Conservation (phyloP, 2,113 vertebrate species). For the Damaliscus lunatus region DNA sequence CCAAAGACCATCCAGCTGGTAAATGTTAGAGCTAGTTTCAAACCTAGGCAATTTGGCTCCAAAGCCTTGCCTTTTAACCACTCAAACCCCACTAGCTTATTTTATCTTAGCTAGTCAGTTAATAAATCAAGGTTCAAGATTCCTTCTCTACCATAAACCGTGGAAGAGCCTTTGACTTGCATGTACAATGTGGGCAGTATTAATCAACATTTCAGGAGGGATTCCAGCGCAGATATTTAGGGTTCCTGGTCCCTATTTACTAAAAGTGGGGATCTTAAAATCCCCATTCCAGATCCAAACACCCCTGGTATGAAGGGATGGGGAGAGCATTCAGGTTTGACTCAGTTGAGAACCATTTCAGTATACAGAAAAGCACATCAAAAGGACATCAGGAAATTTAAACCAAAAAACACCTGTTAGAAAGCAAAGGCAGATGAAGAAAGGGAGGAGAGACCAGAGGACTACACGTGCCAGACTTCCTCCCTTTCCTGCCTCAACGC, state of each 20-base stretch:
- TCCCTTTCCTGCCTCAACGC: background rate
- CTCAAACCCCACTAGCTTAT: background rate
- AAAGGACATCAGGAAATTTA: background rate
- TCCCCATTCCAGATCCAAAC: background rate
- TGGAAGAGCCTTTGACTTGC: background rate
- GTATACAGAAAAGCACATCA: background rate
- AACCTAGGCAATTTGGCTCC: background rate
- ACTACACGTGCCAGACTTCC: background rate
- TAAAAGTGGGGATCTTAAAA: background rate
- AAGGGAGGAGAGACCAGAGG: background rate
- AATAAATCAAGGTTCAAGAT: background rate
- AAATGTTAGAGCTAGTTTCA: slow-evolving; percentile 2
- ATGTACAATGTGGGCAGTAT: background rate
- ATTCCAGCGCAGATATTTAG: background rate
- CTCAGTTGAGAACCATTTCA: background rate
- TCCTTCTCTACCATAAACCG: background rate
- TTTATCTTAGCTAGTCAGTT: slow-evolving; percentile 21
- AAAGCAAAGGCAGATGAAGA: background rate
- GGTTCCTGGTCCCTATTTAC: background rate
- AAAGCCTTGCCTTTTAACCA: background rate
- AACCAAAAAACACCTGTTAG: background rate
- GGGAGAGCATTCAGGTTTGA: too few relatives aligned
- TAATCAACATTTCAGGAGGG: background rate
- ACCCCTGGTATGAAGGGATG: fast-evolving
- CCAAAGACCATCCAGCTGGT: background rate